Evolutionary conservation across 2,113 vertebrate genomes (phyloP), one percentile per base, ranked within the genome.

Genomic region (Tragulus kanchil): DNA sequence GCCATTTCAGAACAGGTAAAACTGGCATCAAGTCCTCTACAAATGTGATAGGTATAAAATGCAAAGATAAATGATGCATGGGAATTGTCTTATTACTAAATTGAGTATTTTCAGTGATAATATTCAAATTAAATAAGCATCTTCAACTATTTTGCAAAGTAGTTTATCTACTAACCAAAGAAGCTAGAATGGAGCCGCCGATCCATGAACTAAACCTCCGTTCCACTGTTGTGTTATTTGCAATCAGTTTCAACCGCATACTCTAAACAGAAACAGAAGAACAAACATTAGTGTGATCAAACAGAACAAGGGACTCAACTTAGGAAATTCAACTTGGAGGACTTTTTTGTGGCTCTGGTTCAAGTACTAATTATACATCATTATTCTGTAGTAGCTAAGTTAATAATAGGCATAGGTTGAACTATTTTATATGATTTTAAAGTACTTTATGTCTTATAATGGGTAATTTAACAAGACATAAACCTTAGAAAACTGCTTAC

Each of bases 171-270:
- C 99, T 99, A 96, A 99, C 99, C 98, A 99, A 97, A 93, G 99
- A 99, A n/a, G 99, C 99, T 96, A 99, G 98, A 98, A 99, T 99
- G 1, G 99, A 99, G 31, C 99, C 99, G 79, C 99, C 99, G 59
- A 99, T 99, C 99, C 99, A 99, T 0, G 99, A 99, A 94, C 99
- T 99, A 98, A 99, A 99, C 91, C 99, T 98, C 56, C 99, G 98
- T 97, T 99, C 99, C 97, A 99, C 99, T 0, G 99, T 99, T 0
- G 99, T 99, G 98, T 99, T 99, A 98, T 99, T 99, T 0, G 99
- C 99, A 90, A 99, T 99, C 98, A 99, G 94, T 98, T 99, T 99
- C 98, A 99, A 98, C 75, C 99, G 99, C 99, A 99, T 99, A 95
- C 99, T 99, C 99, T 99, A n/a, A 98, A 85, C 3, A 73, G n/a